Evolutionary conservation across 2,113 vertebrate genomes (phyloP), one percentile per base, ranked within the genome.

Genomic region (Macrotus californicus): DNA sequence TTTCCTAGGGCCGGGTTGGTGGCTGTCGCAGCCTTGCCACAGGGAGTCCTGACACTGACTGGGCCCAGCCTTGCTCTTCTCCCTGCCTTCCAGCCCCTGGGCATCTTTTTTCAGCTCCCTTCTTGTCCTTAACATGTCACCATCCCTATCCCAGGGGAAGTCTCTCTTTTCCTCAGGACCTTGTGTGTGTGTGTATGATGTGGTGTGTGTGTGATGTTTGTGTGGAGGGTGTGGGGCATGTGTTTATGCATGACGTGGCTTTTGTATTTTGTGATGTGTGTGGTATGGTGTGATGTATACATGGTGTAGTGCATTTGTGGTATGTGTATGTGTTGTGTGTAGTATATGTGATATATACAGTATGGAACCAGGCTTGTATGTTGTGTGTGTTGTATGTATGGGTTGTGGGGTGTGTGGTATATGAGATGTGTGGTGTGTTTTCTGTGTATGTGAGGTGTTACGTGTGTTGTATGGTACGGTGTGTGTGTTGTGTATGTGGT

Each of bases 161-260:
- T 8, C 29, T 16, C 2, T 18, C 21, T 46, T 70, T 46, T 79
- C 39, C 77, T 76, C 76, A 11, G 26, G 14, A n/a, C 31, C 31
- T 0, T 14, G 64, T 43, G 41, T 36, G 24, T 52, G 14, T 21
- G 12, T 14, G 29, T 41, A 12, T 2, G 7, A 0, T 3, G 2
- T 70, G 21, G 21, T 26, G 9, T 26, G 26, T 39, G 48, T 34
- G 39, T 13, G 41, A 41, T 72, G 46, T 56, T 22, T 22, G 54
- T 34, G 26, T 61, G 26, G 59, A 70, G 36, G 21, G 21, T 72
- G 39, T 72, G 39, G 75, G 34, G 34, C 50, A 36, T 52, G 48
- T 7, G 1, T 80, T 41, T 14, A 72, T 43, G 69, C 39, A 41
- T 43, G 22, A 26, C 13, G 22, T 54, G 69, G 22, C 1, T 26